Evolutionary conservation across 1,140 invertebrate genomes (phyloP), one percentile per base, ranked within the genome.

Genomic region (Atta texana): DNA sequence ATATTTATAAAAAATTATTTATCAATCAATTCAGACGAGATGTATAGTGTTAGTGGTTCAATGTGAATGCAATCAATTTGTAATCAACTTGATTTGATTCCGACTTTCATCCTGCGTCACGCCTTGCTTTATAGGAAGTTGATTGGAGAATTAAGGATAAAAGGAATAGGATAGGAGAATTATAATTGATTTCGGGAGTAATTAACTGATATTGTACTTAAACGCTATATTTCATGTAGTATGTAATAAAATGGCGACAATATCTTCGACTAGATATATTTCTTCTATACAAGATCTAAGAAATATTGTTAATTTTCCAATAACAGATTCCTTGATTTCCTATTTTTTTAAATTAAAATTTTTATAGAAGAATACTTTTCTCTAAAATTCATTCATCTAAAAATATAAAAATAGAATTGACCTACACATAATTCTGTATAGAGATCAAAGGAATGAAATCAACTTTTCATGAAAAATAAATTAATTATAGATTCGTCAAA

Each of bases 191-290:
- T 39, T 24, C 1, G 7, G 7, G 12, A 72, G 10, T 0, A 28
- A 75, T 31, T 34, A 24, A 39, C 5, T 76, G 21, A 63, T 10
- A 76, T 21, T 64, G 69, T 82, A 72, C 10, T 82, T 18, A 59
- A 57, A 16, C 7, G 0, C 1, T 84, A 55, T 63, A 84, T 84
- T 74, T 57, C 28, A 74, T 28, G 63, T 14, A 61, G 2, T 75
- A 84, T 21, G 51, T 82, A 39, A 72, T 72, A 74, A 82, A 74
- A 74, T 74, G 57, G 69, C 55, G 68, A 74, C 18, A 75, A 31
- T 49, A 61, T 57, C 14, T 39, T 75, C 80, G 69, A 75, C 55
- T 75, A 84, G 69, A 84, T 75, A 49, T 0, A 84, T 74, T 14
- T 0, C 8, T 75, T 31, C 57, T 84, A 14, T 51, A 61, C 10